Conservation (phyloP, 2,888 invertebrate species). For the Hymenopus coronatus region DNA sequence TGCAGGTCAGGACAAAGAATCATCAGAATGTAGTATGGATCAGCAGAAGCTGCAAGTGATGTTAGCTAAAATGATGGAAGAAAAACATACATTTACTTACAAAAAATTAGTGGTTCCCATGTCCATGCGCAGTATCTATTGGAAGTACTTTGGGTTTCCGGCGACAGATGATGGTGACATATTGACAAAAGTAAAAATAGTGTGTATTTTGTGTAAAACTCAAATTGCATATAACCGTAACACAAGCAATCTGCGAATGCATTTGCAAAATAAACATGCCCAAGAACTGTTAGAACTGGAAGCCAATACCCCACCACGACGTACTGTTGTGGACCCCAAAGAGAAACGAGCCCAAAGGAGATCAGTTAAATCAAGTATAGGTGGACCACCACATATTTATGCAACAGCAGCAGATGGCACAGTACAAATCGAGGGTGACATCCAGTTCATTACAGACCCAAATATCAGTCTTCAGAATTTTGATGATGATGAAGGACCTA, state of each 20-base stretch:
- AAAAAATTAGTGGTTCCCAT: conserved; percentile 51
- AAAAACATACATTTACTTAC: conserved; percentile 44
- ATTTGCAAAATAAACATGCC: conserved; percentile 51
- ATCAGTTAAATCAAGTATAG: conserved; percentile 38
- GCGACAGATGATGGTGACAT: conserved; percentile 50
- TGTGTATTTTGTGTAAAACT: conserved; percentile 51
- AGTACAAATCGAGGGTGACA: conserved; percentile 47
- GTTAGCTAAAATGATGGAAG: conserved; percentile 42
- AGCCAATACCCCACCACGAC: conserved; percentile 42
- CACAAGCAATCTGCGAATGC: conserved; percentile 52
- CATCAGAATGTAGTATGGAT: conserved; percentile 10
- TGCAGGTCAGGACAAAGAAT: background rate
- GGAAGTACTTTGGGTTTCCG: conserved; percentile 54
- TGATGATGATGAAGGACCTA: conserved; percentile 41
- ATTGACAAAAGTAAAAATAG: conserved; percentile 46
- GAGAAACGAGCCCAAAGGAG: conserved; percentile 43
- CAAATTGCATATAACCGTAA: conserved; percentile 53
- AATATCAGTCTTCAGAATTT: conserved; percentile 43
- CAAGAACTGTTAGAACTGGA: conserved; percentile 46
- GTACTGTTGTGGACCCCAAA: conserved; percentile 37
- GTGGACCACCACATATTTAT: conserved; percentile 43
- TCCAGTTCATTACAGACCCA: conserved; percentile 47
- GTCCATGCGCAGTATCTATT: conserved; percentile 53
- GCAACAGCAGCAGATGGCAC: conserved; percentile 47
- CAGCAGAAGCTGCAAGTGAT: conserved; percentile 37